A percentile compares a stretch with the other conserved stretches of the same genome.
Evolutionary conservation across 2,797 vertebrate genomes (phyloP).

Genomic region (Borostomias antarcticus): DNA sequence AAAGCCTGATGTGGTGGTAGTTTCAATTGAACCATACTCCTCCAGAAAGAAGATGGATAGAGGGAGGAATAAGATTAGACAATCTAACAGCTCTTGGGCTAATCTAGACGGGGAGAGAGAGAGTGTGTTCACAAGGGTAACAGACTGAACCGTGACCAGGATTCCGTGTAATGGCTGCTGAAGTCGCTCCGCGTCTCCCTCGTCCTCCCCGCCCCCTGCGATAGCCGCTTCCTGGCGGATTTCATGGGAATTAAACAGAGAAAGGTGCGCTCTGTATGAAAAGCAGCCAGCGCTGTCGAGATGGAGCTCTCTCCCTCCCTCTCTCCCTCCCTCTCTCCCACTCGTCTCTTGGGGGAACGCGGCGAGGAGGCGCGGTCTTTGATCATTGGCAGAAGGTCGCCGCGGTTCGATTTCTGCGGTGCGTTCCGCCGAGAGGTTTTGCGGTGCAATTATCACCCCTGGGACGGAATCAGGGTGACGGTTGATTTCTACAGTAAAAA

Average conservation of each 20-base stretch:
- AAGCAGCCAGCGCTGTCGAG: constrained; percentile 59
- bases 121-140: constrained; percentile 63
- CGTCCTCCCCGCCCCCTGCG: constrained; percentile 29
- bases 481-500: constrained; percentile 56
- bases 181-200: constrained; percentile 53
- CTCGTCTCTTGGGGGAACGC: constrained; percentile 44
- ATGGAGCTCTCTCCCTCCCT: constrained; percentile 21
- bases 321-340: background rate
- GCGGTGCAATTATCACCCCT: constrained; percentile 64
- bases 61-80: constrained; percentile 53
- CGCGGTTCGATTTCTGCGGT: constrained; percentile 65
- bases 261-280: constrained; percentile 74
- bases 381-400: constrained; percentile 75
- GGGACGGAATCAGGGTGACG: constrained; percentile 49
- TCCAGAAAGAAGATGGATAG: constrained; percentile 37
- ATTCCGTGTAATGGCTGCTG: constrained; percentile 66
- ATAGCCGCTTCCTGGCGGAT: constrained; percentile 64
- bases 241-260: constrained; percentile 72
- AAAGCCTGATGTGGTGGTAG: constrained; percentile 33
- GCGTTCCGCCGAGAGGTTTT: constrained; percentile 58
- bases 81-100: constrained; percentile 55
- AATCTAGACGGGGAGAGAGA: constrained; percentile 50
- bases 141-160: constrained; percentile 65
- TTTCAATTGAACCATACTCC: constrained; percentile 35
- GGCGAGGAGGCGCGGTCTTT: constrained; percentile 55